Base-by-base conservation (phyloP, 2,113 vertebrate species). In the Pterocles gutturalis region DNA sequence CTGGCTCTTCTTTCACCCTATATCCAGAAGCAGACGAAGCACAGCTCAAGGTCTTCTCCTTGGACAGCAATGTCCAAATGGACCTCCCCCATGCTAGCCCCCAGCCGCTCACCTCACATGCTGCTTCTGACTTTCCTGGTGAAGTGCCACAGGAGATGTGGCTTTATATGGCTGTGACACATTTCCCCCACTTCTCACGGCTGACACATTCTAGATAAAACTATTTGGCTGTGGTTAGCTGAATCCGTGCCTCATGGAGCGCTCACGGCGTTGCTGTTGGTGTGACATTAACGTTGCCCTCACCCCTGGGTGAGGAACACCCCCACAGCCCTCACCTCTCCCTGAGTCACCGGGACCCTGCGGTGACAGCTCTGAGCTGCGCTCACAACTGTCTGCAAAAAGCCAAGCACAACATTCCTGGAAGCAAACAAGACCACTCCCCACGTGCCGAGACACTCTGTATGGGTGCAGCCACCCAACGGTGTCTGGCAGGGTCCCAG, bases 401-500 rank as follows among this genome's bases (percentile, higher is more conserved):
- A 88, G 53, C 51, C n/a, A 31, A n/a, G 46, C 7, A 1, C 4
- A 28, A 25, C 18, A 11, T 58, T 65, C 49, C n/a, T 61, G 43
- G 58, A 57, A 48, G 41, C 14, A 72, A 55, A 29, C 3, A 2
- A 43, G 28, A 16, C 3, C 22, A 15, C 10, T 61, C 5, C 12
- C 22, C n/a, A 3, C 1, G 45, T 4, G 25, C 65, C 1, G 3
- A 85, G 66, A 28, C 20, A 2, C 38, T 31, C 11, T 7, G 54
- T 0, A 2, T 0, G 29, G 60, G 20, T 38, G 51, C 17, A 51
- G 60, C 26, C 55, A 22, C 5, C 38, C 38, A 14, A 0, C 2
- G 1, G 33, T 9, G 31, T 5, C 46, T 41, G 2, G 65, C 85
- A 62, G 54, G 49, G 76, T 21, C 53, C 33, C 65, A 57, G 83